phyloP scores from a whole-genome alignment of 2,797 vertebrate genomes.

The Eulemur albifrons region DNA sequence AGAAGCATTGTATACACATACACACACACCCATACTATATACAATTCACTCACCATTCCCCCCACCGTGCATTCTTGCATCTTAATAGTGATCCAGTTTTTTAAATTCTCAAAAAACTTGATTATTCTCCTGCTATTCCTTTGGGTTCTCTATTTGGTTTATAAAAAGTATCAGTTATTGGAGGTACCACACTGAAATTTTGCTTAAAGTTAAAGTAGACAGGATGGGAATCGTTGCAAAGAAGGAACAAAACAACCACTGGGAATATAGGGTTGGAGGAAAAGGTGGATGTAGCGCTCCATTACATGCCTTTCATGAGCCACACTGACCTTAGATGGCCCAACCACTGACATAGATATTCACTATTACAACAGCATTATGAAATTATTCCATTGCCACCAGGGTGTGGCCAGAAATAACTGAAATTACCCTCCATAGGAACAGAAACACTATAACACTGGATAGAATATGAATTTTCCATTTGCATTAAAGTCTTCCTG shows the following conservation, averaged over 20 bases:
- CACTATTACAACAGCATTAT: not conserved
- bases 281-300: not conserved
- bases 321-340: not conserved
- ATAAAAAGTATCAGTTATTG: conserved; percentile 4
- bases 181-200: not conserved
- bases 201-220: not conserved
- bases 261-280: not conserved
- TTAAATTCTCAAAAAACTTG: not conserved
- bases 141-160: conserved; percentile 29
- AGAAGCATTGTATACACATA: not conserved
- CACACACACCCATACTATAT: not conserved
- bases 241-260: not conserved
- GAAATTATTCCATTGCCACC: conserved; percentile 5
- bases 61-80: not conserved
- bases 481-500: conserved; percentile 22
- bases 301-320: not conserved
- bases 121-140: not conserved
- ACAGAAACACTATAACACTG: not conserved
- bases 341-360: not conserved
- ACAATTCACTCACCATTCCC: not conserved
- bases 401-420: not conserved
- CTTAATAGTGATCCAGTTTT: not conserved
- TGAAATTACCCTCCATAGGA: not conserved
- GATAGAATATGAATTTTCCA: conserved; percentile 32
- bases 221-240: not conserved